phyloP scores from a whole-genome alignment of 2,113 vertebrate species.

The Silurus asotus region DNA sequence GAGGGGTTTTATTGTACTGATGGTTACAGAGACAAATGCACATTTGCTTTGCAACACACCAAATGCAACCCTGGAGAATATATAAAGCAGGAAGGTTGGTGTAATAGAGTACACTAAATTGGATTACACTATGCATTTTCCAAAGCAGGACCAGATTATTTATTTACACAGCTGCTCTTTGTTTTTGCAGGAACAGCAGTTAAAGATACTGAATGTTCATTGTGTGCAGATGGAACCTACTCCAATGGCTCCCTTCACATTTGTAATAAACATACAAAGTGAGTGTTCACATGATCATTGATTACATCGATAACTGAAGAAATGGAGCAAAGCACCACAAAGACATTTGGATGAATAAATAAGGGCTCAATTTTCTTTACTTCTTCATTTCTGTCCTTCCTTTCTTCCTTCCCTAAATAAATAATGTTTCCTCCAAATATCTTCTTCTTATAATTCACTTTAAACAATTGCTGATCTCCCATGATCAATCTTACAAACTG shows the following conservation, averaged over 20 bases:
- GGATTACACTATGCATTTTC: not conserved
- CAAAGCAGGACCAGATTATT: not conserved
- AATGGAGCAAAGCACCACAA: too few species aligned
- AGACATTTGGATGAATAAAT: too few species aligned
- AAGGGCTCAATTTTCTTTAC: not conserved
- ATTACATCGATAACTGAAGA: not conserved
- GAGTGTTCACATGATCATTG: conserved; percentile 1
- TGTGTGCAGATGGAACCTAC: conserved; percentile 13
- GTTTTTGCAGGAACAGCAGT: conserved; percentile 17
- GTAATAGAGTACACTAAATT: not conserved
- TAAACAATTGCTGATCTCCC: not conserved
- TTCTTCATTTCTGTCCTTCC: too few species aligned
- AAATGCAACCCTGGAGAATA: conserved; percentile 46
- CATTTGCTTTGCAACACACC: conserved; percentile 30
- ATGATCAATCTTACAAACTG: too few species aligned
- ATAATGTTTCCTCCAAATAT: not conserved
- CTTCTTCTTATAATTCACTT: not conserved
- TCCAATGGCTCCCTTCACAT: conserved; percentile 30
- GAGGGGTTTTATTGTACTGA: conserved; percentile 47
- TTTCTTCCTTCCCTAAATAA: too few species aligned
- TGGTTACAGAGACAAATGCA: conserved; percentile 19
- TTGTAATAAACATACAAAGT: conserved; percentile 30
- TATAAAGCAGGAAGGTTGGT: conserved; percentile 41
- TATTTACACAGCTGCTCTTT: too few species aligned
- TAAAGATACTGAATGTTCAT: conserved; percentile 24